These are phyloP conservation scores for Microcebus murinus DNA, from an alignment of 2,113 vertebrate genomes.

Conservation along the genomic window DNA sequence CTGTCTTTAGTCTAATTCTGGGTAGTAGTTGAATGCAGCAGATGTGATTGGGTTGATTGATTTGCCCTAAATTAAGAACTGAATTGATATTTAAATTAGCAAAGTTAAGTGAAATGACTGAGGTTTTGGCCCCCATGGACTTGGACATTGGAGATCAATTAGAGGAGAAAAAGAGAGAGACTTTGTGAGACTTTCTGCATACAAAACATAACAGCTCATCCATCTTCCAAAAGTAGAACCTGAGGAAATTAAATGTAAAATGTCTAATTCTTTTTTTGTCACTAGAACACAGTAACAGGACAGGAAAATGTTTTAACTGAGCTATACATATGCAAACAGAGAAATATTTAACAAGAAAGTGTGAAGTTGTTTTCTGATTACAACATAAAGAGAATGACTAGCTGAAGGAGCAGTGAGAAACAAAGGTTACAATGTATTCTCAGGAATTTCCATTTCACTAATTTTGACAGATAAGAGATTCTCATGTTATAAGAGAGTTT, in stretches of 20 bases:
- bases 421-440: neutral
- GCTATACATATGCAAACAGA: too few relatives aligned
- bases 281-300: neutral
- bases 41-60: too few relatives aligned
- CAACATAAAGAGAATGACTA: neutral
- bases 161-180: neutral
- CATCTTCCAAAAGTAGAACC: neutral
- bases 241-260: neutral
- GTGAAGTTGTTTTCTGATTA: neutral
- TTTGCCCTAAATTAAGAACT: neutral
- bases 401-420: neutral
- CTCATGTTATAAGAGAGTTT: neutral
- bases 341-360: neutral
- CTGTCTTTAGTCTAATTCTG: neutral
- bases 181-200: neutral
- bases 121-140: neutral
- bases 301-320: neutral
- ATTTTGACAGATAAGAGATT: neutral
- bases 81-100: neutral
- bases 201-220: neutral
- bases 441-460: neutral
- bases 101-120: neutral
- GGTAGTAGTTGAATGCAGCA: neutral
- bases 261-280: neutral
- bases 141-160: constrained; percentile 48